A percentile compares a stretch with the other conserved stretches of the same genome.
These are phyloP conservation scores for Leptarthrus brevirostris DNA, from an alignment of 2,888 invertebrate genomes.

Conservation along the genomic window DNA sequence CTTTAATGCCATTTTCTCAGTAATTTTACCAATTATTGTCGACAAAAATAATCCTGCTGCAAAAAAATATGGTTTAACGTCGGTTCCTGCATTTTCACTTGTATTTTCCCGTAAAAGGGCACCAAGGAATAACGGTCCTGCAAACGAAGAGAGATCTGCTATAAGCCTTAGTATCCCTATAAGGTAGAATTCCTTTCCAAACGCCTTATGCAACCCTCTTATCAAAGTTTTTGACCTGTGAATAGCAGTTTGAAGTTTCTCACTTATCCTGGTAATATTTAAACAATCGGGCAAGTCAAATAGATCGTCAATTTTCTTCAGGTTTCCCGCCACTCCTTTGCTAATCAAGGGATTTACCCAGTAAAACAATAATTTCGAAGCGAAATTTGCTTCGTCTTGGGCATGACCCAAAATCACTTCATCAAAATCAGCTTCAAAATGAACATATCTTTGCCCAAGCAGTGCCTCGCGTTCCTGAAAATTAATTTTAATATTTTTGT, in stretches of 20 bases:
- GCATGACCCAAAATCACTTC: constrained; percentile 82
- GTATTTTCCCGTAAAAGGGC: constrained; percentile 74
- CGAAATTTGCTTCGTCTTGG: constrained; percentile 78
- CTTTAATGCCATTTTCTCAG: too few relatives aligned
- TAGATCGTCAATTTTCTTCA: constrained; percentile 82
- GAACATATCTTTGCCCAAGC: constrained; percentile 71
- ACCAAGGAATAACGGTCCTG: constrained; percentile 89
- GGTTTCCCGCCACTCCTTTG: constrained; percentile 80
- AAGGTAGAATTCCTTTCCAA: constrained; percentile 84
- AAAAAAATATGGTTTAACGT: constrained; percentile 73
- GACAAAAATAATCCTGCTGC: constrained; percentile 75
- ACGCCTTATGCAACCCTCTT: constrained; percentile 78
- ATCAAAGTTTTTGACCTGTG: constrained; percentile 70
- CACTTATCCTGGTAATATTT: constrained; percentile 62
- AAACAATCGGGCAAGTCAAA: constrained; percentile 77
- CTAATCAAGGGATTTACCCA: constrained; percentile 89
- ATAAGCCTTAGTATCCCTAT: constrained; percentile 85
- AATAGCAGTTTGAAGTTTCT: constrained; percentile 63
- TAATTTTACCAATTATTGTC: constrained; percentile 75
- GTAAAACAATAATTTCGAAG: constrained; percentile 82
- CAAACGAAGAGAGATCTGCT: constrained; percentile 86
- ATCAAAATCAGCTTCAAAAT: constrained; percentile 76
- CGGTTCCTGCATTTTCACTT: constrained; percentile 78
- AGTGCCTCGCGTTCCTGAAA: constrained; percentile 74
- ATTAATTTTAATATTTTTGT: background rate